phyloP scores from a whole-genome alignment of 2,113 vertebrate species.

The Neomonachus schauinslandi region DNA sequence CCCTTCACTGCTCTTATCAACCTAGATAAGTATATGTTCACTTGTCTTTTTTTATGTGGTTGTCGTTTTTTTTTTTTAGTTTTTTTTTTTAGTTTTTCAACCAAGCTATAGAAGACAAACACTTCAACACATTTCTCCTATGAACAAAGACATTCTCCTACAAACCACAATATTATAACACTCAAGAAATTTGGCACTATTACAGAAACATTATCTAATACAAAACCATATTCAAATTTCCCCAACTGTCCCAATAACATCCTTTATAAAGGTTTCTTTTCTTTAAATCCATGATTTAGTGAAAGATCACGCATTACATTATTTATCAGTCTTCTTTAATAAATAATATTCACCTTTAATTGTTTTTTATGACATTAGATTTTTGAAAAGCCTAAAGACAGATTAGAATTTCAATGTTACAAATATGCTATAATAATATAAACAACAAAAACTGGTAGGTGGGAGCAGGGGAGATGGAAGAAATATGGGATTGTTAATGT shows the following conservation, averaged over 20 bases:
- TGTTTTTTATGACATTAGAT: not conserved
- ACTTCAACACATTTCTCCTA: not conserved
- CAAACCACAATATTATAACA: not conserved
- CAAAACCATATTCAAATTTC: not conserved
- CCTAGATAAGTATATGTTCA: not conserved
- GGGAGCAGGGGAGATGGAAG: not conserved
- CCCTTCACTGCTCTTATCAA: not conserved
- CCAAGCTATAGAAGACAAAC: not conserved
- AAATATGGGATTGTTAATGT: not conserved
- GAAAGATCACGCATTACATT: not conserved
- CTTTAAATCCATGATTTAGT: not conserved
- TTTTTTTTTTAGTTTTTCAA: not conserved
- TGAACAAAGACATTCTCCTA: not conserved
- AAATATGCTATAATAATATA: constrained; percentile 5
- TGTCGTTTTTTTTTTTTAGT: not conserved
- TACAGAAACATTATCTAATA: not conserved
- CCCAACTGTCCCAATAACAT: not conserved
- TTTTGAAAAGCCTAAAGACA: constrained; percentile 44
- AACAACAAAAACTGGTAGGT: not conserved
- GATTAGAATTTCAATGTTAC: not conserved
- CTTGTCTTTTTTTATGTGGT: not conserved
- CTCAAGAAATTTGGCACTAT: not conserved
- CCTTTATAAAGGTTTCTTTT: not conserved
- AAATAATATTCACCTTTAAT: not conserved
- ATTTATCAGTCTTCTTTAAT: not conserved